Conservation (phyloP, 2,888 invertebrate genomes). For the Chironomus riparius region DNA sequence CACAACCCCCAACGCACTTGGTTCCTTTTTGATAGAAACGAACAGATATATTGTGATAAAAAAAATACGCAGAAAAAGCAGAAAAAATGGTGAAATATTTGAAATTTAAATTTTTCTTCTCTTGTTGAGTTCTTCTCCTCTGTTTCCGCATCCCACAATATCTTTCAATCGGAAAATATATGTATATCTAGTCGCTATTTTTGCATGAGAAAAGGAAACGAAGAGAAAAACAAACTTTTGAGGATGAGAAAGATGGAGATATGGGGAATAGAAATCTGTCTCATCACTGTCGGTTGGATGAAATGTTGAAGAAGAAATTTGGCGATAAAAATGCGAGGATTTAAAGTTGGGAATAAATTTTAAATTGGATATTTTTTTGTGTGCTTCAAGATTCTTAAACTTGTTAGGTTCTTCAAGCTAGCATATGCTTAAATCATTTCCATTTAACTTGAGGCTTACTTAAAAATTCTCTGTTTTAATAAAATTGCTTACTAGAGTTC, state of each 20-base stretch:
- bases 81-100: conserved; percentile 11
- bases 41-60: background rate
- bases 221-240: too few relatives aligned
- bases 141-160: background rate
- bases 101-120: conserved; percentile 17
- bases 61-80: conserved; percentile 15
- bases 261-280: background rate
- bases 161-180: background rate
- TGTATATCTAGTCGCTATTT: background rate
- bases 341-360: too few relatives aligned
- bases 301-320: too few relatives aligned
- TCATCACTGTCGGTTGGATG: background rate
- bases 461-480: too few relatives aligned
- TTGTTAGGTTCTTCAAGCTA: too few relatives aligned
- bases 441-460: too few relatives aligned
- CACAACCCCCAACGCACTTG: background rate
- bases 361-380: background rate
- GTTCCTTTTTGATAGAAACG: background rate
- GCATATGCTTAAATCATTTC: too few relatives aligned
- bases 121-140: background rate
- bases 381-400: too few relatives aligned
- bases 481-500: too few relatives aligned
- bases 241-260: too few relatives aligned
- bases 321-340: too few relatives aligned
- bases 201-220: background rate